Percentiles rank a stretch among this genome's conserved stretches.
Evolutionary conservation across 1,140 invertebrate genomes (phyloP).

Genomic region (Octopus sinensis): DNA sequence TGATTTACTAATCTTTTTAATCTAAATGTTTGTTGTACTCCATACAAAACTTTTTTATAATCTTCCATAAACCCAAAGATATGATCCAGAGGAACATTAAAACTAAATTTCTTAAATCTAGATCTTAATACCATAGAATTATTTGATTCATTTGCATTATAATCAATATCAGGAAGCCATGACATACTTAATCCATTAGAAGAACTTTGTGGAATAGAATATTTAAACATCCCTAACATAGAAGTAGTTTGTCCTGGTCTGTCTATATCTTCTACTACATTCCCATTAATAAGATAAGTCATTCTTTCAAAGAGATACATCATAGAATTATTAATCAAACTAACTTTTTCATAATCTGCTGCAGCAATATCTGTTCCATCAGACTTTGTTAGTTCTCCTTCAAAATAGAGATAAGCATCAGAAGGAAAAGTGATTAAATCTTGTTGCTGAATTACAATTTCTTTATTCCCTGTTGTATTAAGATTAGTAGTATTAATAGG

Average conservation of each 20-base stretch:
- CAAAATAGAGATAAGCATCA: background rate
- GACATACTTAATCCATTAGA: background rate
- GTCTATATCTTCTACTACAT: background rate
- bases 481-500: background rate
- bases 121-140: background rate
- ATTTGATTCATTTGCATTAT: background rate
- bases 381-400: background rate
- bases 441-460: slow-evolving; percentile 1
- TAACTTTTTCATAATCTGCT: slow-evolving; percentile 1
- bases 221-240: background rate
- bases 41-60: too few species aligned
- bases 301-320: slow-evolving; percentile 1
- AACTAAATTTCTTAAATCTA: slow-evolving; percentile 4
- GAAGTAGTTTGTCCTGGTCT: background rate
- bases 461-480: slow-evolving; percentile 3
- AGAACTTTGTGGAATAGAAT: slow-evolving; percentile 3
- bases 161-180: background rate
- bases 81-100: background rate
- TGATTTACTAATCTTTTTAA: background rate
- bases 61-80: slow-evolving; percentile 1
- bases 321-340: slow-evolving; percentile 4
- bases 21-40: background rate
- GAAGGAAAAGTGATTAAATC: background rate
- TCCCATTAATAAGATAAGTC: slow-evolving; percentile 1
- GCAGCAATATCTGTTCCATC: background rate